These are phyloP conservation scores for Turritopsis dohrnii DNA, from an alignment of 30 jellyfish, hydroid and myxozoan species.

Conservation along the genomic window DNA sequence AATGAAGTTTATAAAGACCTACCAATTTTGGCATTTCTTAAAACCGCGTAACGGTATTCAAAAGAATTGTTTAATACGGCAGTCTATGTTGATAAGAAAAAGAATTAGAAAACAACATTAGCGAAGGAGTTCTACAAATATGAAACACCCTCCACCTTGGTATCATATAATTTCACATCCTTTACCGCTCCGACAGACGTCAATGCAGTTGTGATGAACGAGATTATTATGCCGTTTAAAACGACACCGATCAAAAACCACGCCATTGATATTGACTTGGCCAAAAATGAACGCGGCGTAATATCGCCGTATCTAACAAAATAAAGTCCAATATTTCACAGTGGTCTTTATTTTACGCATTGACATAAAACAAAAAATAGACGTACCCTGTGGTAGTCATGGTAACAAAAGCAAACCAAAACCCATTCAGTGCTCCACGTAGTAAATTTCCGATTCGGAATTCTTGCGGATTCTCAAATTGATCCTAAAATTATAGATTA, in stretches of 20 bases:
- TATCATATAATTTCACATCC: slow-evolving; percentile 46
- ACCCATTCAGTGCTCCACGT: slow-evolving; percentile 57
- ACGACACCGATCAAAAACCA: slow-evolving; percentile 54
- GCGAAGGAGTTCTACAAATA: background rate
- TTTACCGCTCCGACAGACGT: slow-evolving; percentile 33
- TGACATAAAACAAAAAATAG: background rate
- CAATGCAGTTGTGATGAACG: slow-evolving; percentile 44
- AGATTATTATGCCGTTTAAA: slow-evolving; percentile 46
- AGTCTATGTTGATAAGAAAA: slow-evolving; percentile 27
- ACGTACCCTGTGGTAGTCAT: slow-evolving; percentile 80
- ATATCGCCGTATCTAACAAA: slow-evolving; percentile 50
- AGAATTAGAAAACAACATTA: background rate
- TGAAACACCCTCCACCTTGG: slow-evolving; percentile 29
- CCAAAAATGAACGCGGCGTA: slow-evolving; percentile 39
- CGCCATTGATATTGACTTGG: slow-evolving; percentile 39
- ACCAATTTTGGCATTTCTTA: slow-evolving; percentile 41
- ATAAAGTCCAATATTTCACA: background rate
- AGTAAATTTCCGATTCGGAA: slow-evolving; percentile 42
- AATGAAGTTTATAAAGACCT: slow-evolving; percentile 28
- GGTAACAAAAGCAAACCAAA: slow-evolving; percentile 79
- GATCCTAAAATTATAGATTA: slow-evolving; percentile 34
- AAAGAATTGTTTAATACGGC: slow-evolving; percentile 59
- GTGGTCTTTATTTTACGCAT: background rate
- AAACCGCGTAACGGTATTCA: slow-evolving; percentile 43
- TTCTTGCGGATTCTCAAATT: slow-evolving; percentile 59